A percentile compares a stretch with the other conserved stretches of the same genome.
phyloP scores from a whole-genome alignment of 2,113 vertebrate genomes.

The Megaceryle maxima region DNA sequence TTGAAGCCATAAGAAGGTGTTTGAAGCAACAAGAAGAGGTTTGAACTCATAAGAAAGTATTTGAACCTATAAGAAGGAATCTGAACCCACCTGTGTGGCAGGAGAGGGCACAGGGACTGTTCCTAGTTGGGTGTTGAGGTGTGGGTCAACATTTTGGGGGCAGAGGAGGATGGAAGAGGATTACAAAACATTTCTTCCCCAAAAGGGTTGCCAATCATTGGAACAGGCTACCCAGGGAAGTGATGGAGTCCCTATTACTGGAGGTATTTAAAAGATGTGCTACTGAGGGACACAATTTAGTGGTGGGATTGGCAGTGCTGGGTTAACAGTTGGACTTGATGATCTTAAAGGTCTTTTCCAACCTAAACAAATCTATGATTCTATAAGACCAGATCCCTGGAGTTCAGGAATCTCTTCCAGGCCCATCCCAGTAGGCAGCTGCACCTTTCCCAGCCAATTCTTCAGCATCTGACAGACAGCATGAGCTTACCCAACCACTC shows the following conservation, averaged over 20 bases:
- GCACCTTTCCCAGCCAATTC: background rate
- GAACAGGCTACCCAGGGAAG: background rate
- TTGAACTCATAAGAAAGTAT: background rate
- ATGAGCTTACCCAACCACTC: background rate
- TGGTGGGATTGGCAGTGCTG: background rate
- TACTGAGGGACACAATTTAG: background rate
- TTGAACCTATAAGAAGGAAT: background rate
- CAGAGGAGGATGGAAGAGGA: background rate
- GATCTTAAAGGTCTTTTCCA: background rate
- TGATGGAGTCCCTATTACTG: background rate
- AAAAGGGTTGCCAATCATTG: background rate
- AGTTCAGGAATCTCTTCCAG: background rate
- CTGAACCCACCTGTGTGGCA: background rate
- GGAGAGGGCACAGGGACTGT: background rate
- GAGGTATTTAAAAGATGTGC: background rate
- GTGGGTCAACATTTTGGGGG: background rate
- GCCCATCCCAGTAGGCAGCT: background rate
- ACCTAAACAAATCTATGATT: background rate
- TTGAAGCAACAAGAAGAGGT: background rate
- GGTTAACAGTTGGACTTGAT: background rate
- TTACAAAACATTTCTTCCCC: background rate
- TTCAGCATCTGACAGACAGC: background rate
- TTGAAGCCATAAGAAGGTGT: background rate
- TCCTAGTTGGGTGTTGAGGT: background rate
- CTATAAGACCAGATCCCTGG: background rate